Evolutionary conservation across 1,140 invertebrate species (phyloP).

Genomic region (Charaxes varanes): DNA sequence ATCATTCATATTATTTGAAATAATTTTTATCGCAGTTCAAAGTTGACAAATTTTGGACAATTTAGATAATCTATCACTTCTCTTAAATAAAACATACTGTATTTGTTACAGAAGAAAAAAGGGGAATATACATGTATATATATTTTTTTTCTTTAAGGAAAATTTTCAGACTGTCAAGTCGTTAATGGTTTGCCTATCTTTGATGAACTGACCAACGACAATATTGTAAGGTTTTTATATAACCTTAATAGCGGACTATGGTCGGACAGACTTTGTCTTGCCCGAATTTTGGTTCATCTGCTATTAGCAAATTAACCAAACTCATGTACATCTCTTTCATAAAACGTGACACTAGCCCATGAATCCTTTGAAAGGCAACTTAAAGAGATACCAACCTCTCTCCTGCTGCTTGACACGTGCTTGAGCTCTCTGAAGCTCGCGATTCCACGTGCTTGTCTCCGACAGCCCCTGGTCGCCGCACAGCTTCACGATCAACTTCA

Average conservation of each 20-base stretch:
- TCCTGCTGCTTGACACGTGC: constrained; percentile 49
- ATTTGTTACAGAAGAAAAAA: constrained; percentile 22
- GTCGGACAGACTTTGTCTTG: too few relatives aligned
- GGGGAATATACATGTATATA: neutral
- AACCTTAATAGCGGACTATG: too few relatives aligned
- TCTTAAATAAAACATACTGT: constrained; percentile 24
- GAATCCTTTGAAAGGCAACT: neutral
- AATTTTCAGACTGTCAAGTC: too few relatives aligned
- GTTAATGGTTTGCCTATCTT: too few relatives aligned
- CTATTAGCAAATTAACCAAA: neutral
- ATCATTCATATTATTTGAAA: constrained; percentile 17
- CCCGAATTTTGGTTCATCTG: too few relatives aligned
- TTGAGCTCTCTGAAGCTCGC: constrained; percentile 61
- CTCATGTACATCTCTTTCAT: too few relatives aligned
- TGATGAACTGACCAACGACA: too few relatives aligned
- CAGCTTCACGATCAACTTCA: constrained; percentile 68
- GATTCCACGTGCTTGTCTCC: constrained; percentile 59
- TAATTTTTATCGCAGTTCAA: constrained; percentile 26
- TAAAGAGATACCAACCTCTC: constrained; percentile 30
- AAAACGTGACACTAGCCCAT: too few relatives aligned
- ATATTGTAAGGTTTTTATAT: too few relatives aligned
- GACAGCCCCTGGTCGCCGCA: constrained; percentile 66
- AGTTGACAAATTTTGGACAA: too few relatives aligned
- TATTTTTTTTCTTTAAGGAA: too few relatives aligned
- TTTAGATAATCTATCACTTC: constrained; percentile 20